A percentile compares a stretch with the other conserved stretches of the same genome.
phyloP scores from a whole-genome alignment of 35 echinoderm and acorn worm species.

The Acanthaster planci region DNA sequence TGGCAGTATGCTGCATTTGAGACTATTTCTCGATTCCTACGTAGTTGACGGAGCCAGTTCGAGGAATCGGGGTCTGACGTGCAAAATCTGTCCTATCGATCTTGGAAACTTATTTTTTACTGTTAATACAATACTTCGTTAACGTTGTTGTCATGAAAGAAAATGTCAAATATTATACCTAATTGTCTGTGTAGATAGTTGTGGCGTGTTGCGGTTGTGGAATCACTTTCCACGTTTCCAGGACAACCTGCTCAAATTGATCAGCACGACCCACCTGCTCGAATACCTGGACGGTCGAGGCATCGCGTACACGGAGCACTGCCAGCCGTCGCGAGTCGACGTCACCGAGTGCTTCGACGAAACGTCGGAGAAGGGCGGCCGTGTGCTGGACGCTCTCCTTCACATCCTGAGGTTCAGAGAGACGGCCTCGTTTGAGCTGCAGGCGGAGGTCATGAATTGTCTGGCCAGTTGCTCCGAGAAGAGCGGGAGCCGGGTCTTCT shows the following conservation, averaged over 20 bases:
- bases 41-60: no score
- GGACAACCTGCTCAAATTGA: not conserved
- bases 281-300: not conserved
- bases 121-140: no score
- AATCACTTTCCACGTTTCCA: not conserved
- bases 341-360: conserved; percentile 42
- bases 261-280: not conserved
- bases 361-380: conserved; percentile 18
- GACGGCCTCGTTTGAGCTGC: conserved; percentile 38
- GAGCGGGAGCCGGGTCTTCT: not conserved
- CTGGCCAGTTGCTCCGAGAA: conserved; percentile 28
- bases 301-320: conserved; percentile 1
- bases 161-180: no score
- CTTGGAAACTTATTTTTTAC: no score
- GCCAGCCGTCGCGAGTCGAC: conserved; percentile 16
- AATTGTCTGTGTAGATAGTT: no score
- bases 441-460: conserved; percentile 28
- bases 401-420: conserved; percentile 40
- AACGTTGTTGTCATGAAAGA: no score
- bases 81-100: no score
- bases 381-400: conserved; percentile 49
- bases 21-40: no score
- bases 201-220: no score
- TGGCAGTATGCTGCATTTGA: no score
- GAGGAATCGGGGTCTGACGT: no score